phyloP scores from a whole-genome alignment of 1,140 invertebrate species.

The Sesamia nonagrioides region DNA sequence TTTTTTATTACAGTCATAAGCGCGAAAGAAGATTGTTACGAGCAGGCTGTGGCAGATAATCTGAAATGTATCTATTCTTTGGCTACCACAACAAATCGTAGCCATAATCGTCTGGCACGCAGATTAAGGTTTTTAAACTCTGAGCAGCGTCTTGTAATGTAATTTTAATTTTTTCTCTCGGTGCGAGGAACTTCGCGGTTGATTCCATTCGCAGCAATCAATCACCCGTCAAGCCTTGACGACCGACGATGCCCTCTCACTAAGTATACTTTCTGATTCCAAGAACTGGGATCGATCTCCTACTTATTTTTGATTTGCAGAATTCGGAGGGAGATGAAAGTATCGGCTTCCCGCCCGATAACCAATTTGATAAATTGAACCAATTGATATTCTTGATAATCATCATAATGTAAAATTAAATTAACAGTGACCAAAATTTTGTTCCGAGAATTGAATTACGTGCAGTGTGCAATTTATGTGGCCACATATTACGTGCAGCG shows the following conservation, averaged over 20 bases:
- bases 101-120: neutral
- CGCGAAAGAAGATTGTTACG: no score
- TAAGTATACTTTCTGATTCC: slow-evolving; percentile 36
- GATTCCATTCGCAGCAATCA: slow-evolving; percentile 22
- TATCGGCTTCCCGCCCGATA: slow-evolving; percentile 8
- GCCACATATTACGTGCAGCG: slow-evolving; percentile 36
- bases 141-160: neutral
- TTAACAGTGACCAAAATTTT: slow-evolving; percentile 30
- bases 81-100: neutral
- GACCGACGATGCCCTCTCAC: slow-evolving; percentile 15
- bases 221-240: slow-evolving; percentile 25
- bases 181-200: neutral
- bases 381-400: slow-evolving; percentile 22
- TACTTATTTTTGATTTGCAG: slow-evolving; percentile 8
- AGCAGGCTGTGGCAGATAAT: no score
- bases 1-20: neutral
- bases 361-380: slow-evolving; percentile 17
- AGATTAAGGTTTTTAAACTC: neutral
- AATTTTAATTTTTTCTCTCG: slow-evolving; percentile 14
- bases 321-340: slow-evolving; percentile 23
- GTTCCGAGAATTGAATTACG: slow-evolving; percentile 32
- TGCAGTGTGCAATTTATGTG: slow-evolving; percentile 38
- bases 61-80: neutral
- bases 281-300: slow-evolving; percentile 30
- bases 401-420: slow-evolving; percentile 36